phyloP scores from a whole-genome alignment of 2,888 invertebrate species.

The Lycocerus yunnanus region DNA sequence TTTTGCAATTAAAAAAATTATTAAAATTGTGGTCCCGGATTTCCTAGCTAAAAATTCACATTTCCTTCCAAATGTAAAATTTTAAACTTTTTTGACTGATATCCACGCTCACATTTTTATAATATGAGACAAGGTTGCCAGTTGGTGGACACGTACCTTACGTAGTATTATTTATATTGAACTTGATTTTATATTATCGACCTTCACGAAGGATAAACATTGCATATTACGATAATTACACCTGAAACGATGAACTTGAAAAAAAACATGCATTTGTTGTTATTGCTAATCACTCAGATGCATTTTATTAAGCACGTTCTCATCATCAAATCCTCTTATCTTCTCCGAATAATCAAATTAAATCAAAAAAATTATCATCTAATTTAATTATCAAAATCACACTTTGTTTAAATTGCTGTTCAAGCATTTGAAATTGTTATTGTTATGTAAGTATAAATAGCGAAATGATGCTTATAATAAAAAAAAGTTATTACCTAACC shows the following conservation, averaged over 20 bases:
- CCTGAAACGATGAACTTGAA: constrained; percentile 12
- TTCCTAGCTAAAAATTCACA: no score
- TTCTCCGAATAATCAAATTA: neutral
- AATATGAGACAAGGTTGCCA: neutral
- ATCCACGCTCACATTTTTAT: neutral
- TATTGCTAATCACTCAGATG: neutral
- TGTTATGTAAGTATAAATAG: neutral
- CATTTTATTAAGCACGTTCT: neutral
- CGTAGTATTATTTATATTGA: constrained; percentile 5
- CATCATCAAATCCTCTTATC: neutral
- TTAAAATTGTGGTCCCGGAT: neutral
- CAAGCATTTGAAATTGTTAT: neutral
- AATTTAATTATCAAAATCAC: neutral
- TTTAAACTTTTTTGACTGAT: neutral
- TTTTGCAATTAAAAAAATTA: neutral
- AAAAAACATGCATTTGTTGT: neutral
- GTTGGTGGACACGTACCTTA: neutral
- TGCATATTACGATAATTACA: neutral
- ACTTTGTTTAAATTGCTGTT: neutral
- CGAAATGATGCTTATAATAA: no score
- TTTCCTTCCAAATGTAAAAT: no score
- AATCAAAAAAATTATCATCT: neutral
- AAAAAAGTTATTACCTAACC: constrained; percentile 65
- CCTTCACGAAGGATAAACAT: constrained; percentile 4
- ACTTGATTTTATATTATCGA: constrained; percentile 14